Conservation (phyloP, 2,888 invertebrate genomes). For the Corbicula japonica region DNA sequence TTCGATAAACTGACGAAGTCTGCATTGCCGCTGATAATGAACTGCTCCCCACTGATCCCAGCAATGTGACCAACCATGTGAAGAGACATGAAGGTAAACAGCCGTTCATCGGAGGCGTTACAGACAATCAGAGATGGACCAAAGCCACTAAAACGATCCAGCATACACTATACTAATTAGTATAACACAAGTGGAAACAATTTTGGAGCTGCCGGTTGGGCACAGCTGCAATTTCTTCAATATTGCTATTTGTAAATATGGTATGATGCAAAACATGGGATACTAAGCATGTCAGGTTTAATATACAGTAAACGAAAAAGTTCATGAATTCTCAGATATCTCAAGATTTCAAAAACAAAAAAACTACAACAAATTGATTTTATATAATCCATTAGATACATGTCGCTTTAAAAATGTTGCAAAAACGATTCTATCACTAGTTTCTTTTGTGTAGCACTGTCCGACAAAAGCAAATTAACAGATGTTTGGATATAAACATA, state of each 20-base stretch:
- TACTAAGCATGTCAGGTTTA: background rate
- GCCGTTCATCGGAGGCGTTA: background rate
- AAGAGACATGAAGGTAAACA: slow-evolving; percentile 22
- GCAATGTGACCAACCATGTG: background rate
- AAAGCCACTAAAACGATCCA: background rate
- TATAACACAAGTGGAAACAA: background rate
- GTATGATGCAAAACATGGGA: background rate
- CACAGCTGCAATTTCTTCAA: too few species aligned
- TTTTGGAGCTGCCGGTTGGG: background rate
- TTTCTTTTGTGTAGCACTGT: too few species aligned
- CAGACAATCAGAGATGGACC: slow-evolving; percentile 12
- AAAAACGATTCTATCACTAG: too few species aligned
- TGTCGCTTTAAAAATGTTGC: too few species aligned
- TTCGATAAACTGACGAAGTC: background rate
- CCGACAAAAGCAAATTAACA: too few species aligned
- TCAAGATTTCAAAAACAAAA: too few species aligned
- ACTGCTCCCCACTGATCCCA: slow-evolving; percentile 13
- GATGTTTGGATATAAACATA: too few species aligned
- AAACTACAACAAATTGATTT: too few species aligned
- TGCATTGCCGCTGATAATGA: slow-evolving; percentile 9
- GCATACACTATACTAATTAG: background rate
- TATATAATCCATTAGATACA: too few species aligned
- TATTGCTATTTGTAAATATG: too few species aligned
- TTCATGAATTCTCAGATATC: background rate
- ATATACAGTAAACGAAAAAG: background rate